Evolutionary conservation across 2,797 vertebrate genomes (phyloP).

Genomic region (Chromis chromis): DNA sequence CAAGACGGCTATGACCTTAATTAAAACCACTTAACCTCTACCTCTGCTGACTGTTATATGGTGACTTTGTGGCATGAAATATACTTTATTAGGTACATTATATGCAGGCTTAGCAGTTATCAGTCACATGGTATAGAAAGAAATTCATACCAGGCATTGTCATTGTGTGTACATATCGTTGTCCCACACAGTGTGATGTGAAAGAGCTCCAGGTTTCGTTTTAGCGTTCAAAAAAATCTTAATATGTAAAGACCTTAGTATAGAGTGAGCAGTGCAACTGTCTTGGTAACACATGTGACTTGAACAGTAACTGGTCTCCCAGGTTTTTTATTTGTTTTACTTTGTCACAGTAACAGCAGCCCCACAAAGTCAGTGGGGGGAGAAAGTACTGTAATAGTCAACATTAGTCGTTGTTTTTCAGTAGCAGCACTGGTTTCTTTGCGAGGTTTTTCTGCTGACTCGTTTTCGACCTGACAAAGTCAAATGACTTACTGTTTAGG

Average conservation of each 20-base stretch:
- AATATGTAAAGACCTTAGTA: too few species aligned
- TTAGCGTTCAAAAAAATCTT: too few species aligned
- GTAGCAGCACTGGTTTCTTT: not conserved
- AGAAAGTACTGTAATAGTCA: not conserved
- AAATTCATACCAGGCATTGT: not conserved
- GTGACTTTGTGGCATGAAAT: not conserved
- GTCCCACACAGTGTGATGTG: too few species aligned
- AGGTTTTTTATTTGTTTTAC: not conserved
- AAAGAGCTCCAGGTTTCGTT: too few species aligned
- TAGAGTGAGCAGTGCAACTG: not conserved
- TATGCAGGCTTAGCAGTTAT: not conserved
- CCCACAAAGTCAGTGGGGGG: not conserved
- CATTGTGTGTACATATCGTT: too few species aligned
- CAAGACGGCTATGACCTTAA: conserved; percentile 3
- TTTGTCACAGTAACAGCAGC: not conserved
- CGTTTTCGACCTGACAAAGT: conserved; percentile 10
- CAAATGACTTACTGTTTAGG: conserved; percentile 26
- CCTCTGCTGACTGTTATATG: not conserved
- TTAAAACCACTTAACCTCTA: conserved; percentile 19
- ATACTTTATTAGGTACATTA: not conserved
- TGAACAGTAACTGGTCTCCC: not conserved
- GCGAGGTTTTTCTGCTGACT: not conserved
- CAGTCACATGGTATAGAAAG: not conserved
- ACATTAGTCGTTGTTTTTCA: not conserved
- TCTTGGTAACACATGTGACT: not conserved